A percentile compares a stretch with the other conserved stretches of the same genome.
These are phyloP conservation scores for Sorex araneus DNA, from an alignment of 2,113 vertebrate species.

Conservation along the genomic window DNA sequence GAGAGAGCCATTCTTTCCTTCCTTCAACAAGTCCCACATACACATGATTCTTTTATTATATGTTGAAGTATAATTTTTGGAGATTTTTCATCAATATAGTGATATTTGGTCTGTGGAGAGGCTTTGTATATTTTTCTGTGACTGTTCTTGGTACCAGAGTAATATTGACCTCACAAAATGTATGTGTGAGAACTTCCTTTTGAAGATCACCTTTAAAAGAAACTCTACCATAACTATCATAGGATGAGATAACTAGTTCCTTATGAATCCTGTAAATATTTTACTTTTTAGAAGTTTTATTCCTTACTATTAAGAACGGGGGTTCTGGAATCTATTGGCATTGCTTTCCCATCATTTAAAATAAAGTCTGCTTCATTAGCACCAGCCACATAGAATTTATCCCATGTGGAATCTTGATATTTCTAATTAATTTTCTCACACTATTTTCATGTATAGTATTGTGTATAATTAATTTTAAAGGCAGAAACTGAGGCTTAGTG, in stretches of 20 bases:
- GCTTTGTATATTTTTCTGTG: no score
- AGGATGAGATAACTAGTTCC: background rate
- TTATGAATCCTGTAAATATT: background rate
- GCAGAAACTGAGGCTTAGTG: background rate
- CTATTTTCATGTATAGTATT: background rate
- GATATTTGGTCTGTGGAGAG: no score
- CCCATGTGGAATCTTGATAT: background rate
- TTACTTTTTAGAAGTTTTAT: background rate
- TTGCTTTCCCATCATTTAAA: constrained; percentile 41
- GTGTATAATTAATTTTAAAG: constrained; percentile 46
- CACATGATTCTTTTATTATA: no score
- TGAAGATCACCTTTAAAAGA: constrained; percentile 9
- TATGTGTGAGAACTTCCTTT: no score
- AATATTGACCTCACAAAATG: no score
- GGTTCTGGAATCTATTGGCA: background rate
- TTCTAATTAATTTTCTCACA: background rate
- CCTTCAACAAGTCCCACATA: no score
- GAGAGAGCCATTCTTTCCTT: no score
- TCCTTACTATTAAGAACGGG: background rate
- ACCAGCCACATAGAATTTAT: background rate
- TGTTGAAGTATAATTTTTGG: no score
- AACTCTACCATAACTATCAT: constrained; percentile 8
- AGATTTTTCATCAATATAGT: no score
- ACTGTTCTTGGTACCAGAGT: no score
- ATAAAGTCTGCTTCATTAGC: constrained; percentile 9